Evolutionary conservation across 92 coral and sea anemone genomes (phyloP).

Genomic region (Porites evermanni): DNA sequence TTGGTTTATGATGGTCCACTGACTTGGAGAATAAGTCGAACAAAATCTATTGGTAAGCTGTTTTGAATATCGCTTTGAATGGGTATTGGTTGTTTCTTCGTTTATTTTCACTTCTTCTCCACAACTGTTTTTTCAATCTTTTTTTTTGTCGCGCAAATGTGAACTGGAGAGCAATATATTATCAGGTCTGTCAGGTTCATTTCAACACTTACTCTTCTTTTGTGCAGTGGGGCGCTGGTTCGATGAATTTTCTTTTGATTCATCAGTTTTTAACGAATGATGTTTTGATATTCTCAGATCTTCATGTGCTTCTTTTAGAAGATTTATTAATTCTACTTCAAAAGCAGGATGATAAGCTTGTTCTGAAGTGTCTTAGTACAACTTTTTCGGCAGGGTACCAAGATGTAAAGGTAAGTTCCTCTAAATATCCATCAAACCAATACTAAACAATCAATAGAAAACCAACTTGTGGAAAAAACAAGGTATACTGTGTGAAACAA

Average conservation of each 20-base stretch:
- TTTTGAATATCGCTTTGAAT: not conserved
- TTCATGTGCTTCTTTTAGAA: constrained; percentile 92
- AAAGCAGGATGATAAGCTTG: constrained; percentile 93
- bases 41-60: constrained; percentile 88
- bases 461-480: too few species aligned
- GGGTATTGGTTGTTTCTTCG: not conserved
- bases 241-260: too few species aligned
- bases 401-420: constrained; percentile 10
- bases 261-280: too few species aligned
- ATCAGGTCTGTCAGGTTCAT: too few species aligned
- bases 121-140: too few species aligned
- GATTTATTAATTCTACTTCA: constrained; percentile 92
- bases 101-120: too few species aligned
- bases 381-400: constrained; percentile 19
- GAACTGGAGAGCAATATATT: too few species aligned
- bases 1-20: constrained; percentile 94
- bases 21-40: constrained; percentile 98
- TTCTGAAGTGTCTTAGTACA: constrained; percentile 76
- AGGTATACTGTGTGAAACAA: too few species aligned
- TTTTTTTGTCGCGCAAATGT: too few species aligned
- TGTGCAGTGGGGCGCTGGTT: too few species aligned
- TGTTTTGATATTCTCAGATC: constrained; percentile 61
- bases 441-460: not conserved
- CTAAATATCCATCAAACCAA: not conserved
- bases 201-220: too few species aligned